Evolutionary conservation across 2,888 invertebrate species (phyloP), one percentile per base, ranked within the genome.

Genomic region (Clepsis dumicolana): DNA sequence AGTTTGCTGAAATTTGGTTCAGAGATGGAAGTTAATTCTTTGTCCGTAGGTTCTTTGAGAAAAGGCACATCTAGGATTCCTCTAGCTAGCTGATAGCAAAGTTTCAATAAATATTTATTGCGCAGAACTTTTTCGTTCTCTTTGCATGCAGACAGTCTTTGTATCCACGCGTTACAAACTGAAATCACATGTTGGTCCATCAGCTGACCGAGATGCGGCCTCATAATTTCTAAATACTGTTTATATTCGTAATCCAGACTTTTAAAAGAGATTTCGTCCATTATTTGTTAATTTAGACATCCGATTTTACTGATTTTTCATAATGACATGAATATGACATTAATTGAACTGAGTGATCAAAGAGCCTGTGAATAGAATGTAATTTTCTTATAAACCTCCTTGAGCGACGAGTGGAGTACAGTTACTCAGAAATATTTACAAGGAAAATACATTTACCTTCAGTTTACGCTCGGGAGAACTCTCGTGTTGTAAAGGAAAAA

Each of bases 81-180:
- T 76, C 77, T 87, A 4, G 90, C 84, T 54, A 93, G 75, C 74
- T 93, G 92, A 70, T 88, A 91, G 73, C 90, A 91, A 18, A 93
- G 75, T 12, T 81, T 70, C 71, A 91, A 91, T 1, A 90, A 75
- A 53, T 93, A 90, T 72, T 88, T 91, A 70, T 93, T 93, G 1
- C 93, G 81, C 4, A 86, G 66, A 25, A 56, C 18, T 77, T 90
- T 91, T 70, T 93, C 93, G 8, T 77, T 73, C 1, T 83, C 82
- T 2, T 77, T 77, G 59, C 86, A 87, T 52, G 77, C 74, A 0
- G 86, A 86, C 0, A 93, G 80, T 68, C 85, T 85, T 65, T 86
- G 81, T n/a, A 93, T 87, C 93, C 93, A 93, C 2, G 86, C 80
- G 64, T 88, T 87, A 71, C 93, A 93, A 4, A 88, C 77, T 25